Percentiles rank a stretch among this genome's conserved stretches.
Conservation (phyloP, 1,140 invertebrate genomes). For the Venturia canescens region DNA sequence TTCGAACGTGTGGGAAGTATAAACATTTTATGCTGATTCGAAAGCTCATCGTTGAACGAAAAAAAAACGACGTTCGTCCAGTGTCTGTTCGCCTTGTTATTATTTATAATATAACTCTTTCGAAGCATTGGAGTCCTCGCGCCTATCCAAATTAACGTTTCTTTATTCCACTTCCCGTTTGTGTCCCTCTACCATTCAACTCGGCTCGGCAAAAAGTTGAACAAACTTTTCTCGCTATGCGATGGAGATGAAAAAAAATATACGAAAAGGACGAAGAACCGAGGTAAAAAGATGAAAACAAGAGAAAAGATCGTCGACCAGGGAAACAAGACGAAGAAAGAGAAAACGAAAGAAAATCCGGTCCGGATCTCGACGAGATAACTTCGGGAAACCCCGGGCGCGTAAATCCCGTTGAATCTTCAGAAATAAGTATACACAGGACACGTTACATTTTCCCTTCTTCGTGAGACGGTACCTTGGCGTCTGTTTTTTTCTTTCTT, state of each 20-base stretch:
- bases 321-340: slow-evolving; percentile 26
- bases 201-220: neutral
- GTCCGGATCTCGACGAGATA: slow-evolving; percentile 8
- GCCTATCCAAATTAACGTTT: neutral
- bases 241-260: neutral
- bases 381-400: slow-evolving; percentile 25
- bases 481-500: neutral
- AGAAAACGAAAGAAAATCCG: slow-evolving; percentile 44
- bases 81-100: too few species aligned
- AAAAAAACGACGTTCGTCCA: neutral
- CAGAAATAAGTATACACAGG: slow-evolving; percentile 14
- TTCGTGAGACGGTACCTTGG: slow-evolving; percentile 9
- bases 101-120: too few species aligned
- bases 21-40: too few species aligned
- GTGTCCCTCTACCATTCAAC: too few species aligned
- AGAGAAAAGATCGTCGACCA: neutral
- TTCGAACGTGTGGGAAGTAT: too few species aligned
- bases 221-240: slow-evolving; percentile 3
- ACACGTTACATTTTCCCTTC: slow-evolving; percentile 8
- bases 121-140: too few species aligned
- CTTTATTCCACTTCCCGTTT: neutral
- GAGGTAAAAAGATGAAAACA: neutral
- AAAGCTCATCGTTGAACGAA: neutral
- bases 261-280: neutral
- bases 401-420: slow-evolving; percentile 23